Base-by-base conservation (phyloP, 2,888 invertebrate species). In the Micoletzkya japonica region DNA sequence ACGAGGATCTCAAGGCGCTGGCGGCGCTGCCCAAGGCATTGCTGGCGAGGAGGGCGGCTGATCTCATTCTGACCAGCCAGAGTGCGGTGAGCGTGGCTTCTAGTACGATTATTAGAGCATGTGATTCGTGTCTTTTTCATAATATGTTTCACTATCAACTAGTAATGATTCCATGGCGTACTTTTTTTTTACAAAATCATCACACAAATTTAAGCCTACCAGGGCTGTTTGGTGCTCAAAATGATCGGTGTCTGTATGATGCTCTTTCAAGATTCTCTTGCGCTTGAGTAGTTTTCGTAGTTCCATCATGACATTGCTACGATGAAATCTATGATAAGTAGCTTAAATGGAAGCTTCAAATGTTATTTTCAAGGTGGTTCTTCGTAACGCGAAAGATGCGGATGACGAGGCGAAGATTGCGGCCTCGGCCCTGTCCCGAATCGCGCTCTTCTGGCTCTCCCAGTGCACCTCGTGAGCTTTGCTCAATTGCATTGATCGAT, bases 391-490 rank as follows among this genome's bases (percentile, higher is more conserved):
- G n/a, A n/a, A n/a, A n/a, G n/a, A n/a, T n/a, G n/a, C n/a, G n/a
- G n/a, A n/a, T n/a, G n/a, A n/a, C 17, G 68, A 58, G 14, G 57
- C 57, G 68, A 44, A 58, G n/a, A 49, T 58, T 24, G 30, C 30
- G 6, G 68, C 50, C 20, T 44, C 57, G 1, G 32, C 57, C 2
- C 68, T 68, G 20, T 49, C 49, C 24, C 68, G 68, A 24, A 57
- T 68, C 24, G 39, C 68, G 30, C 68, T 68, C 39, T 36, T 57
- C 30, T 68, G 68, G 68, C 49, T 68, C 20, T 32, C 68, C 37
- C 44, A 36, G 26, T 66, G 64, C 37, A 37, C 30, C 28, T 54
- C 37, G 64, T 66, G 0, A 37, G 64, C 37, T 20, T 28, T 14
- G 7, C 52, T 44, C 20, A 14, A 44, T 44, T 44, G 10, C 10